These are phyloP conservation scores for Euphydryas editha DNA, from an alignment of 2,888 invertebrate species.

Conservation along the genomic window DNA sequence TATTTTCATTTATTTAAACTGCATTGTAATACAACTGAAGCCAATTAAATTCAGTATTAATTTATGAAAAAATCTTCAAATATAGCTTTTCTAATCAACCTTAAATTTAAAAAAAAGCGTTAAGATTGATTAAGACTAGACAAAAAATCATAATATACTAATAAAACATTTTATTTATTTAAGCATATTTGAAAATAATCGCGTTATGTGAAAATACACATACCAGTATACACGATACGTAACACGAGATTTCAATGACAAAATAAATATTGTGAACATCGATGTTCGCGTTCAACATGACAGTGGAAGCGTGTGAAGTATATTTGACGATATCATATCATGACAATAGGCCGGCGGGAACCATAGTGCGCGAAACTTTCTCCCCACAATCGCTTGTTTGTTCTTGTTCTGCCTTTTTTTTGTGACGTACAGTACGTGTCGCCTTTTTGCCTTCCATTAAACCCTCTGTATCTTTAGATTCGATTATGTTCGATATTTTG, in stretches of 20 bases:
- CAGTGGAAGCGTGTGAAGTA: constrained; percentile 9
- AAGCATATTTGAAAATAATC: background rate
- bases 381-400: constrained; percentile 23
- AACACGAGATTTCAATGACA: background rate
- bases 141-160: too few species aligned
- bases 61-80: too few species aligned
- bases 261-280: background rate
- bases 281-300: constrained; percentile 6
- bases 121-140: too few species aligned
- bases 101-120: too few species aligned
- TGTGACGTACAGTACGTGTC: constrained; percentile 11
- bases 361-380: constrained; percentile 31
- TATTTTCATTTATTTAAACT: too few species aligned
- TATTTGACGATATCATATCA: constrained; percentile 32
- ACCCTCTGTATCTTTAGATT: background rate
- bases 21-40: too few species aligned
- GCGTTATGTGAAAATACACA: background rate
- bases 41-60: too few species aligned
- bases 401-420: constrained; percentile 35
- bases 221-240: background rate
- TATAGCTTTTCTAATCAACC: too few species aligned
- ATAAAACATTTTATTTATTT: too few species aligned
- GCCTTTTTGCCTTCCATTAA: constrained; percentile 4
- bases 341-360: constrained; percentile 34
- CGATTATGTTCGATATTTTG: background rate